Evolutionary conservation across 2,888 invertebrate species (phyloP), one percentile per base, ranked within the genome.

Genomic region (Tachystola acroxantha): DNA sequence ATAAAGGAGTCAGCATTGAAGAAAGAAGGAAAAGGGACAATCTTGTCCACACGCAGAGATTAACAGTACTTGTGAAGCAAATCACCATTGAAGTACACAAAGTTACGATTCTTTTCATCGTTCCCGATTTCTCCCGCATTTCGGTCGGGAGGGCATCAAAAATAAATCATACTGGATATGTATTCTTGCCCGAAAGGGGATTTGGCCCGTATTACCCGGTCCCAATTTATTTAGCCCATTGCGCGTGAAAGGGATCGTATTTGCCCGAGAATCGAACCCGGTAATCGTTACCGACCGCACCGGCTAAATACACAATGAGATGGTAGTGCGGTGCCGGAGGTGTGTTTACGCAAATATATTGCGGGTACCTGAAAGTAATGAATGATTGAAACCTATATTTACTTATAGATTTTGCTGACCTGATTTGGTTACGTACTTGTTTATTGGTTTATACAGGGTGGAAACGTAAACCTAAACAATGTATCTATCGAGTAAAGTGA

Each of bases 221-320:
- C 42, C 48, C 51, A 56, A 64, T 67, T 64, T 68, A 64, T 64
- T 56, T 58, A 50, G 53, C 43, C 50, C 46, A 29, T 40, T 42
- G 37, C 50, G 47, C 46, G 48, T 50, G 51, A 53, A 55, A 54
- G 45, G 48, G 42, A 36, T 49, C 49, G 37, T 37, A 40, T 39
- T 35, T 42, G 38, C 40, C 42, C 32, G 37, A 39, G 43, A 45
- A 45, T 46, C 40, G 40, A 46, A 37, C 30, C 30, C 13, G 27
- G 37, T 42, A 34, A 42, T 43, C 37, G 40, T 33, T 37, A 39
- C 43, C 42, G 37, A 38, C 39, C 24, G 25, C 32, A 11, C 37
- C 33, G 13, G 41, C 41, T 46, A 46, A 46, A 46, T 46, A 44
- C 42, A 40, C 42, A 44, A 44, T 46, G 44, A 34, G 40, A 32